Evolutionary conservation across 2,888 invertebrate species (phyloP).

Genomic region (Tyria jacobaeae): DNA sequence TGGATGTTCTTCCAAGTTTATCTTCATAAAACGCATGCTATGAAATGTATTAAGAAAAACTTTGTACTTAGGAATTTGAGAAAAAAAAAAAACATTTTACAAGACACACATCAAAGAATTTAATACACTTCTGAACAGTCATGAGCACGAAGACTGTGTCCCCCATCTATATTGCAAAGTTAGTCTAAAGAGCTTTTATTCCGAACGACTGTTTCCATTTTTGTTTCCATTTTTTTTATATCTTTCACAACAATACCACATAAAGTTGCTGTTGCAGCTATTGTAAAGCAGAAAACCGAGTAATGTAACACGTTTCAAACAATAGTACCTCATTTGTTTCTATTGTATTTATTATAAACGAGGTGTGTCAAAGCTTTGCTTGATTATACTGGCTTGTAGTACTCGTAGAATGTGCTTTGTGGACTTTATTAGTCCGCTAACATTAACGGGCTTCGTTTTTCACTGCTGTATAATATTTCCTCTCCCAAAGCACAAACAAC

Average conservation of each 20-base stretch:
- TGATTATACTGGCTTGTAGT: background rate
- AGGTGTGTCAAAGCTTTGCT: background rate
- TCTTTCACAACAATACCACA: background rate
- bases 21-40: no score
- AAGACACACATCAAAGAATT: no score
- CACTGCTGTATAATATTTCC: background rate
- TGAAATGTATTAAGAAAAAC: no score
- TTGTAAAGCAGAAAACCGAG: background rate
- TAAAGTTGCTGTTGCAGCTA: no score
- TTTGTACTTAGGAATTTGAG: no score
- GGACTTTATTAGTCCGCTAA: no score
- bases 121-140: no score
- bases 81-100: no score
- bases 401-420: background rate
- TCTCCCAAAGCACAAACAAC: no score
- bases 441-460: background rate
- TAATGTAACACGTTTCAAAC: constrained; percentile 7
- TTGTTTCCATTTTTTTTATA: constrained; percentile 4
- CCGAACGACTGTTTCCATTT: background rate
- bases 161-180: background rate
- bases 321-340: background rate
- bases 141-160: no score
- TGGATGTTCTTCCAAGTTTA: no score
- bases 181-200: background rate
- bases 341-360: constrained; percentile 8